A percentile compares a stretch with the other conserved stretches of the same genome.
Conservation (phyloP, 2,888 invertebrate genomes). For the Leucania comma region DNA sequence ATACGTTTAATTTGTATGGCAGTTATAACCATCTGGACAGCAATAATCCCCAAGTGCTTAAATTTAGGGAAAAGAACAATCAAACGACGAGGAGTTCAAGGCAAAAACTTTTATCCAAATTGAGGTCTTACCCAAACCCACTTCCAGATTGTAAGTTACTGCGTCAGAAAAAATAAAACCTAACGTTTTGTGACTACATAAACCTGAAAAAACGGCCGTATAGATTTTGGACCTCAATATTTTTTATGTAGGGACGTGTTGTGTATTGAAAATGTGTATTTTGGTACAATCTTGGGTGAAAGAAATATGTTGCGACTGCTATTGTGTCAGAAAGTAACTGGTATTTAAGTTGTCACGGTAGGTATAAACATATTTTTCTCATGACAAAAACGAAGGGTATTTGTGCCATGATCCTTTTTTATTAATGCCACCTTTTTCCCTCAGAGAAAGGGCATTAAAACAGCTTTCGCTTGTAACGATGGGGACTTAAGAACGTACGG, state of each 20-base stretch:
- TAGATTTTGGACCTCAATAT: constrained; percentile 50
- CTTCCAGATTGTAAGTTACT: constrained; percentile 52
- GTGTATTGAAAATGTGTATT: constrained; percentile 48
- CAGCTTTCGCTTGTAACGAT: background rate
- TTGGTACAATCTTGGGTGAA: constrained; percentile 42
- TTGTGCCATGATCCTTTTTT: constrained; percentile 25
- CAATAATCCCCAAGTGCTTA: constrained; percentile 33
- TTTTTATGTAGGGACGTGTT: constrained; percentile 50
- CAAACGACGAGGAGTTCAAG: constrained; percentile 34
- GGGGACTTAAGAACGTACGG: background rate
- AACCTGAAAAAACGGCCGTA: constrained; percentile 42
- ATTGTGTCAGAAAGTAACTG: constrained; percentile 50
- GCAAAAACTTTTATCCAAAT: constrained; percentile 58
- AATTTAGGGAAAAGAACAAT: constrained; percentile 38
- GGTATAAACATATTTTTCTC: constrained; percentile 37
- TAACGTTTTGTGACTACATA: constrained; percentile 54
- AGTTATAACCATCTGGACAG: constrained; percentile 35
- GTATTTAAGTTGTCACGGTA: constrained; percentile 47
- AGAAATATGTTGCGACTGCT: constrained; percentile 44
- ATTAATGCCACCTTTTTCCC: constrained; percentile 21
- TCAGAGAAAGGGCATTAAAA: background rate
- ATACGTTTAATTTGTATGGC: constrained; percentile 25
- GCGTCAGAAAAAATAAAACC: constrained; percentile 54
- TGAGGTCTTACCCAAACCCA: constrained; percentile 35
- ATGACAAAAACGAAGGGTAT: constrained; percentile 14